Evolutionary conservation across 2,113 vertebrate genomes (phyloP), one percentile per base, ranked within the genome.

Genomic region (Gadus macrocephalus): DNA sequence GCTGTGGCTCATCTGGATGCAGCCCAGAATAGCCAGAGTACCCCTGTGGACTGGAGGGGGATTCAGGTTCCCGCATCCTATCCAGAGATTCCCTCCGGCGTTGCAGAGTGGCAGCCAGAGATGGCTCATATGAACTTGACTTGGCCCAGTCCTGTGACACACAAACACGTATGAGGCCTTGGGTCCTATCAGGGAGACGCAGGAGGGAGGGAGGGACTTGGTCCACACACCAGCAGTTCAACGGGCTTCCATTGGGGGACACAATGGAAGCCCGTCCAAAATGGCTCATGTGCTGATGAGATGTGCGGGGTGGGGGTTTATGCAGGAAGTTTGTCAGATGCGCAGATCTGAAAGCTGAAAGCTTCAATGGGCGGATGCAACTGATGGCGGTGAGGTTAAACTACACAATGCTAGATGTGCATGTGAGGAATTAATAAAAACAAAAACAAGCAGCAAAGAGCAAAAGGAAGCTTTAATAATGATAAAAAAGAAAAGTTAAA

Each of bases 111-210:
- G 83, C 85, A 20, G 89, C 92, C 53, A 89, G 70, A 0, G 93
- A 84, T 27, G 93, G 93, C 81, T 98, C 96, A 0, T 96, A 96
- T 67, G 94, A 88, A 83, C 90, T 91, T 0, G 86, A 81, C 85
- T 96, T 98, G 77, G 95, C 92, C 97, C 95, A 98, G 72, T 99
- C 97, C 94, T 98, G 92, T 59, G 75, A 89, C 75, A 9, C 42
- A 49, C 42, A 49, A 9, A 49, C 7, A 49, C 3, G 12, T 49
- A 9, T 49, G 42, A 49, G 12, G 74, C 12, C 7, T 49, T 49
- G 42, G 6, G 42, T 49, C 42, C 42, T 14, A 49, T 14, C 42
- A 2, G 28, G 63, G 77, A 83, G 61, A 81, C 77, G 82, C 42
- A 84, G 67, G 78, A 71, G 3, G 31, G 22, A 22, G 69, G 62